Evolutionary conservation across 2,888 invertebrate species (phyloP), one percentile per base, ranked within the genome.

Genomic region (Apantesis nais): DNA sequence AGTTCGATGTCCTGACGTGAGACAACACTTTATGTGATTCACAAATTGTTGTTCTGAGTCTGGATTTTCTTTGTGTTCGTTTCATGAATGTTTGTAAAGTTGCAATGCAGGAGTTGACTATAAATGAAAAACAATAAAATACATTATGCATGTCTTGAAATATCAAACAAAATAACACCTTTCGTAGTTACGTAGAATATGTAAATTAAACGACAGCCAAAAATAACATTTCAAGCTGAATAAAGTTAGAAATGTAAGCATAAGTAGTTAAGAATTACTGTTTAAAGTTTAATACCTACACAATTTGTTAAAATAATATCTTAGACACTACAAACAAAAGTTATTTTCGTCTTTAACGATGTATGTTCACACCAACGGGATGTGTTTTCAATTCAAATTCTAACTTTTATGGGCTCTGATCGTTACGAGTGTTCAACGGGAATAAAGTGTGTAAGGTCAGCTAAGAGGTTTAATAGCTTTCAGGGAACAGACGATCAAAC

Each of bases 301-400:
- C n/a, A 14, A 12, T 52, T 34, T 12, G 22, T n/a, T 52, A n/a
- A 2, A n/a, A 22, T 52, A 52, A 9, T 12, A 14, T 7, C 5
- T 67, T 5, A 55, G 4, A 16, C 37, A n/a, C 52, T 41, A 61
- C 48, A 41, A 44, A 61, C 44, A 58, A 41, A 11, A 25, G 55
- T 29, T n/a, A 52, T 65, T 70, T 66, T 48, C 25, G 2, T n/a
- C 22, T 7, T 62, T 48, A 39, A 48, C 44, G 61, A 70, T 16
- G 22, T 11, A 37, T 62, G 22, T 68, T 66, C 63, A 41, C 68
- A 58, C 58, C 58, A 68, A 39, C 25, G 55, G 41, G 37, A 63
- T 31, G 31, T 64, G 58, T 68, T 58, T 68, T 68, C 55, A 68
- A 68, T 60, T 44, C 60, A 66, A 69, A 69, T 70, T 70, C 68